phyloP scores from a whole-genome alignment of 2,888 invertebrate species.

The Nematopogon swammerdamellus region DNA sequence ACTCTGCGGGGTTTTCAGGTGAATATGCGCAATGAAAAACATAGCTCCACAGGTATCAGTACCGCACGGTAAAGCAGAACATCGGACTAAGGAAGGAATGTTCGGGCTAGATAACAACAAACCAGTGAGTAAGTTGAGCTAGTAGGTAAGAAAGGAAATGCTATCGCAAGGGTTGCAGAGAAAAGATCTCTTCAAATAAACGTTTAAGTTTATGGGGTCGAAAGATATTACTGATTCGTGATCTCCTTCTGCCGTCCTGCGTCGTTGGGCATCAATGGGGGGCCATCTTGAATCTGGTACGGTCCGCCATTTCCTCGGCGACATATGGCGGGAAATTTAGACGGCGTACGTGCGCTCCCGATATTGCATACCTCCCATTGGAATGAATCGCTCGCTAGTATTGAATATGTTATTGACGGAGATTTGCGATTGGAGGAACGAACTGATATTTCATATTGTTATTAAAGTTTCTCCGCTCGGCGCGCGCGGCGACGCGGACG shows the following conservation, averaged over 20 bases:
- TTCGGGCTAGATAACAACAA: too few species aligned
- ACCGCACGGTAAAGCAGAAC: too few species aligned
- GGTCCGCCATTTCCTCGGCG: conserved; percentile 48
- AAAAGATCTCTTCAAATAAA: conserved; percentile 55
- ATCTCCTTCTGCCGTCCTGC: conserved; percentile 52
- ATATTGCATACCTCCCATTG: conserved; percentile 50
- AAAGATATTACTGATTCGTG: conserved; percentile 58
- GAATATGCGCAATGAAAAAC: too few species aligned
- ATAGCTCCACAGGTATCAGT: too few species aligned
- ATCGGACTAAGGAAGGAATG: too few species aligned
- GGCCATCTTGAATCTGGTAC: not conserved
- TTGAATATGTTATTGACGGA: conserved; percentile 58
- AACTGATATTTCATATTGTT: conserved; percentile 58
- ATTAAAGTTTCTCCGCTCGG: conserved; percentile 44
- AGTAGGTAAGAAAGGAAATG: too few species aligned
- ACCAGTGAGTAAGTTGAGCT: too few species aligned
- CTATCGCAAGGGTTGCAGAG: not conserved
- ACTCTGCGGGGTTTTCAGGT: too few species aligned
- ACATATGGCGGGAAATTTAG: conserved; percentile 57
- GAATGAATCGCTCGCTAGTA: conserved; percentile 54
- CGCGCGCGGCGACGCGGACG: conserved; percentile 19
- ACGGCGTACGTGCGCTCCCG: conserved; percentile 51
- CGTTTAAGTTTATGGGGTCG: conserved; percentile 56
- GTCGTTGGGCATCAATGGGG: conserved; percentile 17
- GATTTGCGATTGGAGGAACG: conserved; percentile 57